Conservation (phyloP, 2,797 vertebrate genomes). For the Anniella stebbinsi region DNA sequence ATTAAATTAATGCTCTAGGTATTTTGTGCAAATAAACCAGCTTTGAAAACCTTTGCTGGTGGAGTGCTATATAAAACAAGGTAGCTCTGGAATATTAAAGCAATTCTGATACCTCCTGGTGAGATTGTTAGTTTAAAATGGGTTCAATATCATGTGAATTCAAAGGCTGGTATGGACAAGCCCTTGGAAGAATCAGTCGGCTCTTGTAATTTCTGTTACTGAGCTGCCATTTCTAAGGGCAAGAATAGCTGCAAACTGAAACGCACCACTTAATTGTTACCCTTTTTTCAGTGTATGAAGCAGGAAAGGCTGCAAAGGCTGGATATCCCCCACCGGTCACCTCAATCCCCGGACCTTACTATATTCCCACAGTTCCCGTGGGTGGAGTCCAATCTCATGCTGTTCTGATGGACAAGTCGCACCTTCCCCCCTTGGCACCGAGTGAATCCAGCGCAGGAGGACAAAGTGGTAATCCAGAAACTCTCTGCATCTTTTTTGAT, state of each 20-base stretch:
- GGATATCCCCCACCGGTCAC: constrained; percentile 84
- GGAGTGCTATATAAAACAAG: not conserved
- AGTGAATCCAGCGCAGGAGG: constrained; percentile 79
- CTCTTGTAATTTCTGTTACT: constrained; percentile 2
- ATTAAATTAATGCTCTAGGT: not conserved
- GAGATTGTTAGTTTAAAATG: constrained; percentile 6
- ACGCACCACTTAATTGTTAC: not conserved
- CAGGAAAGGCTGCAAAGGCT: constrained; percentile 92
- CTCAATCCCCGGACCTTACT: constrained; percentile 90
- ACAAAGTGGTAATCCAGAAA: constrained; percentile 81
- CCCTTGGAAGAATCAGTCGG: not conserved
- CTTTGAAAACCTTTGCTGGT: not conserved
- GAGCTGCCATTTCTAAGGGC: not conserved
- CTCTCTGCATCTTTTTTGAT: constrained; percentile 1
- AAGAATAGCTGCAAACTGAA: not conserved
- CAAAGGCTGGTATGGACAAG: not conserved
- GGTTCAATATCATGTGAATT: not conserved
- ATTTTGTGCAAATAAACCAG: not conserved
- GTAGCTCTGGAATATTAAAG: not conserved
- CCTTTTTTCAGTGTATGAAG: constrained; percentile 89
- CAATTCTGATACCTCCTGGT: not conserved
- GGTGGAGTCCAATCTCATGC: constrained; percentile 86
- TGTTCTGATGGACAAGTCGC: constrained; percentile 86
- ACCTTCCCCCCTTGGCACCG: constrained; percentile 83
- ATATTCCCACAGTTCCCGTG: constrained; percentile 89